Conservation (phyloP, 2,888 invertebrate species). For the Orthosia gracilis region DNA sequence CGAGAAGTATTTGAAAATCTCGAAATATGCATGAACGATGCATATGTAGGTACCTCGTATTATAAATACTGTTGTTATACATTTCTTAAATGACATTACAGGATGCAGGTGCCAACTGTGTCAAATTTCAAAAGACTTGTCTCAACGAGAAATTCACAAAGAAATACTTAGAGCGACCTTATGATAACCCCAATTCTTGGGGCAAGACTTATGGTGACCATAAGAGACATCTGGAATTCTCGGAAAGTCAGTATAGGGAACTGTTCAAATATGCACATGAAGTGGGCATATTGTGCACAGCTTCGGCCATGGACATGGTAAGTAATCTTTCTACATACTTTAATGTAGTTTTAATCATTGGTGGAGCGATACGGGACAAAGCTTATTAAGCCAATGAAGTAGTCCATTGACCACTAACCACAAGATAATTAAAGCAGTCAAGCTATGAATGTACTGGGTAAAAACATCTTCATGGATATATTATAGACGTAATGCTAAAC, state of each 20-base stretch:
- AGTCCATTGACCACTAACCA: constrained; percentile 35
- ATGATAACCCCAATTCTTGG: constrained; percentile 93
- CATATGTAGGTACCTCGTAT: background rate
- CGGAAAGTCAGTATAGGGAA: constrained; percentile 92
- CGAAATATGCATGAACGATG: constrained; percentile 4
- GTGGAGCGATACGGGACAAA: background rate
- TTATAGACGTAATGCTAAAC: constrained; percentile 1
- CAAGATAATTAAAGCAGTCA: constrained; percentile 10
- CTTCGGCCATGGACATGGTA: constrained; percentile 96
- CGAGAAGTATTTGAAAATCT: constrained; percentile 13
- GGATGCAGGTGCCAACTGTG: constrained; percentile 95
- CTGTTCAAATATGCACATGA: constrained; percentile 92
- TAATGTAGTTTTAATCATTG: constrained; percentile 12
- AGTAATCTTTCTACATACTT: constrained; percentile 52
- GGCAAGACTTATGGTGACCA: constrained; percentile 96
- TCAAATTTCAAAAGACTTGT: constrained; percentile 96
- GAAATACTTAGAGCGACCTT: constrained; percentile 92
- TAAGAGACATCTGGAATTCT: constrained; percentile 94
- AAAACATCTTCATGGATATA: constrained; percentile 1
- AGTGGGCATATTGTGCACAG: constrained; percentile 93
- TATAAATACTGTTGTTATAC: constrained; percentile 25
- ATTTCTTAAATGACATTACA: constrained; percentile 77
- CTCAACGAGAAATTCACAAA: constrained; percentile 94
- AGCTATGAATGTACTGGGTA: constrained; percentile 1
- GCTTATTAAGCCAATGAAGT: constrained; percentile 24